Conservation (phyloP, 1,140 invertebrate species). For the Drosophila guanche region DNA sequence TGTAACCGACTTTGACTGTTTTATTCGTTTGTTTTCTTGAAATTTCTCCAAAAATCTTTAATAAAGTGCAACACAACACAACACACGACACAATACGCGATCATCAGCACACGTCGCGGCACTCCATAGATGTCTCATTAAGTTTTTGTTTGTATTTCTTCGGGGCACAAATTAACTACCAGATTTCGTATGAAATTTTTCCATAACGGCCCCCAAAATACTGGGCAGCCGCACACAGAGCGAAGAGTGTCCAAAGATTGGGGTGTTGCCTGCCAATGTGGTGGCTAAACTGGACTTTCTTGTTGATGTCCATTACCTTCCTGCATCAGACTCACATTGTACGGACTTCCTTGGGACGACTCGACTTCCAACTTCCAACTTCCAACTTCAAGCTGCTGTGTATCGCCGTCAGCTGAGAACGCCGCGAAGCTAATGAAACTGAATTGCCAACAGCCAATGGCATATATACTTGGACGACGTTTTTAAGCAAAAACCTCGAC, state of each 20-base stretch:
- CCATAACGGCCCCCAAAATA: constrained; percentile 32
- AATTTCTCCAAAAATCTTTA: neutral
- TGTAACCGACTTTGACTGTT: neutral
- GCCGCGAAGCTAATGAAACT: constrained; percentile 76
- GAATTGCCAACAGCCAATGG: constrained; percentile 71
- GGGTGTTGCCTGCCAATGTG: too few relatives aligned
- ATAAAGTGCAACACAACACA: constrained; percentile 6
- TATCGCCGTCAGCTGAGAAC: constrained; percentile 62
- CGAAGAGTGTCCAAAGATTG: too few relatives aligned
- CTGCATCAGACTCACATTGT: constrained; percentile 33
- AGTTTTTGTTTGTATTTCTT: constrained; percentile 36
- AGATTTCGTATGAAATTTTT: constrained; percentile 57
- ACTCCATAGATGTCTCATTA: constrained; percentile 23
- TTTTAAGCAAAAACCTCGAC: constrained; percentile 61
- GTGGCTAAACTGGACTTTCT: constrained; percentile 24
- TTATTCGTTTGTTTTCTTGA: neutral
- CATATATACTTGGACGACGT: constrained; percentile 64
- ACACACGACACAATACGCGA: constrained; percentile 20
- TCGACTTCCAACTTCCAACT: constrained; percentile 14
- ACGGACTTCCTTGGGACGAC: constrained; percentile 12
- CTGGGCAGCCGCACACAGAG: too few relatives aligned
- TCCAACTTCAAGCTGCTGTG: constrained; percentile 40
- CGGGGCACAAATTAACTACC: constrained; percentile 47
- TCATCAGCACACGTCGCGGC: constrained; percentile 32
- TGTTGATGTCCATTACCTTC: constrained; percentile 10